These are phyloP conservation scores for Aleiodes leptofemur DNA, from an alignment of 2,888 invertebrate genomes.

Conservation along the genomic window DNA sequence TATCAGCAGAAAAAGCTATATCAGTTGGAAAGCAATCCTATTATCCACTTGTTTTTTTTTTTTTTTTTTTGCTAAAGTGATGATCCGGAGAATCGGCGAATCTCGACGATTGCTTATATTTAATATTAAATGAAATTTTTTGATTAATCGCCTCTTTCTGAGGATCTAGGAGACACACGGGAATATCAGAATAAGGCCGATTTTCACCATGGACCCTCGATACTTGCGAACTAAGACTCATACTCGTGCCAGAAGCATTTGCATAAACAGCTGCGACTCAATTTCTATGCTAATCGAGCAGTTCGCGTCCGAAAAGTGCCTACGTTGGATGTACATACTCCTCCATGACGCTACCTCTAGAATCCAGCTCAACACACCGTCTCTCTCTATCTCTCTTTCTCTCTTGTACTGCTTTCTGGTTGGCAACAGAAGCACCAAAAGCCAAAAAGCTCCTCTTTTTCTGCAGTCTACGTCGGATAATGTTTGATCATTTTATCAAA, in stretches of 20 bases:
- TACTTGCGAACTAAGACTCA: conserved; percentile 27
- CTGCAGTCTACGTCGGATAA: background rate
- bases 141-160: conserved; percentile 28
- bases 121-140: conserved; percentile 17
- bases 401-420: background rate
- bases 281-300: conserved; percentile 74
- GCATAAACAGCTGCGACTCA: conserved; percentile 74
- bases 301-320: conserved; percentile 68
- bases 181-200: conserved; percentile 52
- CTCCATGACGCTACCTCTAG: conserved; percentile 7
- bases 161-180: conserved; percentile 37
- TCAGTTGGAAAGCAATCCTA: too few relatives aligned
- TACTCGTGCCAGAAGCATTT: conserved; percentile 60
- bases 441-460: background rate
- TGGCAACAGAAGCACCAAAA: background rate
- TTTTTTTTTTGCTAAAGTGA: too few relatives aligned
- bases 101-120: background rate
- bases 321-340: conserved; percentile 43
- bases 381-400: too few relatives aligned
- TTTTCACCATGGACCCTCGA: conserved; percentile 46
- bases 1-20: too few relatives aligned
- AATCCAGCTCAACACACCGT: background rate
- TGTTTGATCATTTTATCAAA: background rate
- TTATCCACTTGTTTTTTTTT: too few relatives aligned
- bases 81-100: too few relatives aligned